These are phyloP conservation scores for Cerastoderma edule DNA, from an alignment of 2,888 invertebrate genomes.

Conservation along the genomic window DNA sequence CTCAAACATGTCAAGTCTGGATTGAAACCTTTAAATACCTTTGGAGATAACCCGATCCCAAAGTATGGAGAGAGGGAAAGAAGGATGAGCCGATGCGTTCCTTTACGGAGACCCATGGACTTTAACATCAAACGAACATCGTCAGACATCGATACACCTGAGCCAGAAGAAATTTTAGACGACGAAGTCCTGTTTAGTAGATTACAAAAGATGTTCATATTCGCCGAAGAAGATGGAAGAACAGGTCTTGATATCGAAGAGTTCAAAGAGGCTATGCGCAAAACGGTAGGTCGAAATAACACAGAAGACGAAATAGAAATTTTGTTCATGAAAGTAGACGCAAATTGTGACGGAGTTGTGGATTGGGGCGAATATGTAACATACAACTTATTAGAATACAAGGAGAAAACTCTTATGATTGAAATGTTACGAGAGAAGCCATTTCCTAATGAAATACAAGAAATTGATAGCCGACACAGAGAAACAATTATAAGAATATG, in stretches of 20 bases:
- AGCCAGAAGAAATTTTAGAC: slow-evolving; percentile 45
- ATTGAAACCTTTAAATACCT: background rate
- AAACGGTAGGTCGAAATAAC: slow-evolving; percentile 70
- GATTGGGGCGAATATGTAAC: slow-evolving; percentile 92
- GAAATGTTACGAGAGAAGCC: slow-evolving; percentile 71
- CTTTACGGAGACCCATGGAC: slow-evolving; percentile 10
- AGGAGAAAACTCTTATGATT: slow-evolving; percentile 77
- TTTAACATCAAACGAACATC: background rate
- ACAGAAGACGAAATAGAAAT: slow-evolving; percentile 75
- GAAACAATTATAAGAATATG: slow-evolving; percentile 86
- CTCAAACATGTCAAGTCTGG: slow-evolving; percentile 8
- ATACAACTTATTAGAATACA: slow-evolving; percentile 89
- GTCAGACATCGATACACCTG: slow-evolving; percentile 29
- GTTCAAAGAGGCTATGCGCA: slow-evolving; percentile 76
- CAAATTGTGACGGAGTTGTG: slow-evolving; percentile 86
- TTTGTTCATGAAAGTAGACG: slow-evolving; percentile 83
- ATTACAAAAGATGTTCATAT: slow-evolving; percentile 70
- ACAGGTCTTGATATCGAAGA: slow-evolving; percentile 74
- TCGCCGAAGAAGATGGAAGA: slow-evolving; percentile 70
- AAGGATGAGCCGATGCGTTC: slow-evolving; percentile 26
- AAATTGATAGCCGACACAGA: slow-evolving; percentile 88
- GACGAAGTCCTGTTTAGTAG: slow-evolving; percentile 50
- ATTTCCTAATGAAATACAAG: slow-evolving; percentile 83
- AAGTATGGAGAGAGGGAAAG: slow-evolving; percentile 20
- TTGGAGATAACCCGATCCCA: slow-evolving; percentile 13